phyloP scores from a whole-genome alignment of 2,888 invertebrate species.

The Andrena camellia region DNA sequence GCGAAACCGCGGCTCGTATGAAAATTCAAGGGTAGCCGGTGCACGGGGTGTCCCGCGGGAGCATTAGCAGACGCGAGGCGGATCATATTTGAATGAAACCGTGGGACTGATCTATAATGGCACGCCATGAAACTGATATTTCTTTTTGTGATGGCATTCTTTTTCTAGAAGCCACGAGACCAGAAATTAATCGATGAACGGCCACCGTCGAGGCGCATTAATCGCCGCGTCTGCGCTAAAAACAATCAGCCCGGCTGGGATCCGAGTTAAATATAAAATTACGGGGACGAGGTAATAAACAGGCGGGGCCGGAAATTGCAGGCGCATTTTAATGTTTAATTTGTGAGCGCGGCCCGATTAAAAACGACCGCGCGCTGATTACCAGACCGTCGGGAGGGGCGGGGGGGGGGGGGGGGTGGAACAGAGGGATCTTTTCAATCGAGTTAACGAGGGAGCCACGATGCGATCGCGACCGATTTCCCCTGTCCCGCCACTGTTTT shows the following conservation, averaged over 20 bases:
- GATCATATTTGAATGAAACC: no score
- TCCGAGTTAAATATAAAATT: constrained; percentile 55
- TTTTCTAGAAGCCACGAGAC: background rate
- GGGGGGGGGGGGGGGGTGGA: background rate
- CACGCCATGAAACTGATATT: no score
- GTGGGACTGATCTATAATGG: no score
- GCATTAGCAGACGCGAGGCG: no score
- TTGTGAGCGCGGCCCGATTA: constrained; percentile 57
- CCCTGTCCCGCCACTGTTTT: constrained; percentile 30
- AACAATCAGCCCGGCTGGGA: constrained; percentile 39
- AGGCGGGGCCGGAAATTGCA: constrained; percentile 50
- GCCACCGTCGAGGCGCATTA: constrained; percentile 5
- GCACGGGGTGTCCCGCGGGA: no score
- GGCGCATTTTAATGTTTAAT: constrained; percentile 70
- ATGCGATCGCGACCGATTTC: constrained; percentile 46
- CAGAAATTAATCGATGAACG: constrained; percentile 1
- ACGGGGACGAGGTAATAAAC: constrained; percentile 57
- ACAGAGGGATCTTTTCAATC: constrained; percentile 57
- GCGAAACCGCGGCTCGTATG: background rate
- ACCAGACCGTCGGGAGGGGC: no score
- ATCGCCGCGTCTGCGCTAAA: constrained; percentile 4
- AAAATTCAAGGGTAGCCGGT: background rate
- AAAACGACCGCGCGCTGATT: constrained; percentile 55
- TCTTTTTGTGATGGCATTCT: background rate
- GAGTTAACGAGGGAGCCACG: constrained; percentile 51